Evolutionary conservation across 2,113 vertebrate genomes (phyloP).

Genomic region (Gymnorhina tibicen): DNA sequence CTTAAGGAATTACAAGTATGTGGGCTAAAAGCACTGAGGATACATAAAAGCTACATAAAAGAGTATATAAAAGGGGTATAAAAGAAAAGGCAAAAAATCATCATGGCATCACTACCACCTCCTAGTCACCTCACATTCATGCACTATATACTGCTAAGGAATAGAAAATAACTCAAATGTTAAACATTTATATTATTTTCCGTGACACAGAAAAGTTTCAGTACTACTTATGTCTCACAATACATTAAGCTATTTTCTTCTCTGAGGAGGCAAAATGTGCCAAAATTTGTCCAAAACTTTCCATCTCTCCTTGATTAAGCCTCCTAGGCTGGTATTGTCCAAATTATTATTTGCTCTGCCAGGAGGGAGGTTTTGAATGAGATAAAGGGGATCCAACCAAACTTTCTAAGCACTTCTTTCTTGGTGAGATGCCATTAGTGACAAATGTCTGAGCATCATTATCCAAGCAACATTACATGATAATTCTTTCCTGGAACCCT

Average conservation of each 20-base stretch:
- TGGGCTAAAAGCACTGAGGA: too few relatives aligned
- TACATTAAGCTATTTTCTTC: background rate
- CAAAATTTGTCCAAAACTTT: background rate
- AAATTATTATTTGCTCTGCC: background rate
- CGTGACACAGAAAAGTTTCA: background rate
- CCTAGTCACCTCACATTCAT: background rate
- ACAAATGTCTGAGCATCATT: background rate
- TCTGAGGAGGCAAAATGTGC: background rate
- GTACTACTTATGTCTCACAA: background rate
- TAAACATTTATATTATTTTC: background rate
- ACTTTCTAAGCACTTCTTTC: background rate
- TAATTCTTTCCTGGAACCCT: background rate
- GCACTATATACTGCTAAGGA: background rate
- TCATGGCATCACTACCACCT: background rate
- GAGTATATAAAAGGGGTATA: too few relatives aligned
- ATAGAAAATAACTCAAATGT: background rate
- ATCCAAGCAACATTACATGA: background rate
- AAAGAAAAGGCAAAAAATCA: too few relatives aligned
- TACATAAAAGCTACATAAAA: too few relatives aligned
- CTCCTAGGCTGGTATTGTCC: background rate
- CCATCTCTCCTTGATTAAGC: background rate
- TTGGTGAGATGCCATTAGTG: background rate
- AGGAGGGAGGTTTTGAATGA: background rate
- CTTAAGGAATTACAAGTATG: too few relatives aligned
- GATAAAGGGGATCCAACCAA: background rate